These are phyloP conservation scores for Plodia interpunctella DNA, from an alignment of 1,140 invertebrate species.

Conservation along the genomic window DNA sequence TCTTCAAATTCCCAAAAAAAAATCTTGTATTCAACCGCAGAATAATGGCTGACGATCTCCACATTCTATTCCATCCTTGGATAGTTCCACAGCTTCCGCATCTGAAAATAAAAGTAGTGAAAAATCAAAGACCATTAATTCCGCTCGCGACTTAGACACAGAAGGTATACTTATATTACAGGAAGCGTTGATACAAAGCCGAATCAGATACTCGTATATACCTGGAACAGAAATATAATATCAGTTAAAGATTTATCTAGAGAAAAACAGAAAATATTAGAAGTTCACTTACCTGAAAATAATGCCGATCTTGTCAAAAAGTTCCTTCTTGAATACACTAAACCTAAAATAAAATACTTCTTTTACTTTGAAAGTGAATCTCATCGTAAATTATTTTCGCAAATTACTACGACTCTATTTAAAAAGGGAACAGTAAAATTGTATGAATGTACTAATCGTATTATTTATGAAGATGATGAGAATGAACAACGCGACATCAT, in stretches of 20 bases:
- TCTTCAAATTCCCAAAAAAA: too few relatives aligned
- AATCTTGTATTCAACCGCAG: too few relatives aligned
- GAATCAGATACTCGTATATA: slow-evolving; percentile 30
- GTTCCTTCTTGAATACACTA: slow-evolving; percentile 29
- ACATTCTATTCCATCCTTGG: too few relatives aligned
- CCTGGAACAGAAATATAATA: slow-evolving; percentile 22
- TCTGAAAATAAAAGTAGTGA: too few relatives aligned
- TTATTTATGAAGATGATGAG: slow-evolving; percentile 16
- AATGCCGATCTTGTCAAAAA: slow-evolving; percentile 23
- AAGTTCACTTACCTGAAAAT: slow-evolving; percentile 23
- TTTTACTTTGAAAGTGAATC: slow-evolving; percentile 27
- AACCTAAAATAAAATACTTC: slow-evolving; percentile 28
- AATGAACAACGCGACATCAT: slow-evolving; percentile 21
- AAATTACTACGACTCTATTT: slow-evolving; percentile 21
- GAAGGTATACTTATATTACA: too few relatives aligned
- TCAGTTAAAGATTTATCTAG: slow-evolving; percentile 20
- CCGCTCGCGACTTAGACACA: too few relatives aligned
- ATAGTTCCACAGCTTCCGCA: too few relatives aligned
- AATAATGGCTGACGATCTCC: too few relatives aligned
- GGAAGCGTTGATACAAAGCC: slow-evolving; percentile 39
- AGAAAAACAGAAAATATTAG: slow-evolving; percentile 25
- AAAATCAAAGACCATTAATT: too few relatives aligned
- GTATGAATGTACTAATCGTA: slow-evolving; percentile 29
- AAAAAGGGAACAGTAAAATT: slow-evolving; percentile 26
- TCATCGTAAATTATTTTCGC: slow-evolving; percentile 22